These are phyloP conservation scores for Clarias macrocephalus DNA, from an alignment of 2,113 vertebrate genomes.

Conservation along the genomic window DNA sequence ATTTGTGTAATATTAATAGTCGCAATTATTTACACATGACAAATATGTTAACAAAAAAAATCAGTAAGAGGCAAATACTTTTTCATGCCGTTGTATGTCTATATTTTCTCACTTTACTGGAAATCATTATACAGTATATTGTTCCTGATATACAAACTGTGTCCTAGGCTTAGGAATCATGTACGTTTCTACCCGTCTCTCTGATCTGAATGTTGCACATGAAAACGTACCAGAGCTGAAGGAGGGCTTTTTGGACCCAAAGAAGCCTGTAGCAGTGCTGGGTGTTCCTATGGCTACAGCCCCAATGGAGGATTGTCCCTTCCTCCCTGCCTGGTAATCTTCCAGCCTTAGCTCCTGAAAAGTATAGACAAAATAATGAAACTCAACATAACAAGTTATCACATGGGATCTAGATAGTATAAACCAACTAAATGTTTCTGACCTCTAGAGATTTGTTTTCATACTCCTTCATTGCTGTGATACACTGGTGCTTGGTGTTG, in stretches of 20 bases:
- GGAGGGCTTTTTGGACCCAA: conserved; percentile 84
- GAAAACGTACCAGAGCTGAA: conserved; percentile 82
- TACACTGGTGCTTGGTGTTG: conserved; percentile 97
- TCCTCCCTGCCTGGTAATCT: conserved; percentile 93
- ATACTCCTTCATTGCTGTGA: conserved; percentile 98
- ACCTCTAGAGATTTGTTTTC: conserved; percentile 92
- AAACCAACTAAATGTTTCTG: conserved; percentile 1
- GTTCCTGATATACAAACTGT: no score
- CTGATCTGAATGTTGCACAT: no score
- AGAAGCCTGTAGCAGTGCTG: conserved; percentile 64
- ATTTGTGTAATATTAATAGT: no score
- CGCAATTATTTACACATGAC: no score
- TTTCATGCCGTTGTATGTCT: no score
- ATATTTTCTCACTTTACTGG: no score
- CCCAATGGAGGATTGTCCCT: conserved; percentile 78
- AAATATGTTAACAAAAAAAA: no score
- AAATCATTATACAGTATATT: no score
- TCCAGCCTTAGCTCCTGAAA: conserved; percentile 85
- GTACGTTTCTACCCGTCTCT: no score
- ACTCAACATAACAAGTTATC: not conserved
- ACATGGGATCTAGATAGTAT: not conserved
- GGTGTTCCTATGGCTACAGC: conserved; percentile 37
- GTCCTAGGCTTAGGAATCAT: no score
- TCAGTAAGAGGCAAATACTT: no score
- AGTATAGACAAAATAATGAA: not conserved